These are phyloP conservation scores for Theristicus caerulescens DNA, from an alignment of 2,113 vertebrate genomes.

Conservation along the genomic window DNA sequence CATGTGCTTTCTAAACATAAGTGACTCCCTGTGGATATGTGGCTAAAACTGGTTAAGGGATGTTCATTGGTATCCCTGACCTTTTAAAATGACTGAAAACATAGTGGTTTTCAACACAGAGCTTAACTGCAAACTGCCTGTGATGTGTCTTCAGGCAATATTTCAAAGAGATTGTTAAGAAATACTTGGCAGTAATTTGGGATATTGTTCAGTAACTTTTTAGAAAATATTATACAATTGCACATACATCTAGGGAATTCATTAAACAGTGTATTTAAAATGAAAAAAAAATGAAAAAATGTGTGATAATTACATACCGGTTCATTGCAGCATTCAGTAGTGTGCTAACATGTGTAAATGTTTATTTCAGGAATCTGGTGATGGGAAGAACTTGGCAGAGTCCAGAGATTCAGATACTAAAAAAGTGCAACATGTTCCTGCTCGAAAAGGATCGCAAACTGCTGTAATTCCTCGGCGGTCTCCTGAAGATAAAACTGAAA, in stretches of 20 bases:
- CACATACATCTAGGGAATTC: neutral
- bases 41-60: neutral
- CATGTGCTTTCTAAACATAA: neutral
- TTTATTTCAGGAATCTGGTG: constrained; percentile 74
- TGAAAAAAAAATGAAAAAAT: neutral
- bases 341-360: neutral
- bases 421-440: constrained; percentile 72
- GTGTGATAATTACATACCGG: rapidly evolving
- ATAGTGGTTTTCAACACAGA: neutral
- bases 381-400: constrained; percentile 69
- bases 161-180: neutral
- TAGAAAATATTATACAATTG: neutral
- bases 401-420: constrained; percentile 74
- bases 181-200: neutral
- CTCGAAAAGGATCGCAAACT: constrained; percentile 72
- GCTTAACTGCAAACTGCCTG: neutral
- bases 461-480: constrained; percentile 61
- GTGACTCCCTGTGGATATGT: neutral
- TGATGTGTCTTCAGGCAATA: neutral
- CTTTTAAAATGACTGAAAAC: neutral
- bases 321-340: neutral
- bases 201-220: neutral
- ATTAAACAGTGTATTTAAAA: neutral
- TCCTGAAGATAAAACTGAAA: constrained; percentile 80
- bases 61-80: neutral